Conservation (phyloP, 2,797 vertebrate species). For the Coilia nasus region DNA sequence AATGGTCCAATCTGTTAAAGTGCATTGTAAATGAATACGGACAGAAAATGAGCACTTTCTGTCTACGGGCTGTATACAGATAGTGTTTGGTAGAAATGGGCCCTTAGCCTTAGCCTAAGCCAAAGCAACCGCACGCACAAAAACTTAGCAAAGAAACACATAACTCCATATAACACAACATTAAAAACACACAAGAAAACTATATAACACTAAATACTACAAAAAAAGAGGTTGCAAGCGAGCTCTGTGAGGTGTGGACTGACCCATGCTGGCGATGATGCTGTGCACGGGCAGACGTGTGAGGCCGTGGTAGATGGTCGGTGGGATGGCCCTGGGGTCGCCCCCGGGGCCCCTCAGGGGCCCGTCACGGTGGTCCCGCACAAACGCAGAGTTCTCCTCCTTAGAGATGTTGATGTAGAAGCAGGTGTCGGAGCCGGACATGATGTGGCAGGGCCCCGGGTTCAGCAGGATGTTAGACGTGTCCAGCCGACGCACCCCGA, state of each 20-base stretch:
- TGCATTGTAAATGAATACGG: no score
- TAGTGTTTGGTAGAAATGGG: no score
- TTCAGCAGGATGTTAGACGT: constrained; percentile 83
- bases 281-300: constrained; percentile 84
- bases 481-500: constrained; percentile 79
- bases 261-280: constrained; percentile 88
- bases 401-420: constrained; percentile 88
- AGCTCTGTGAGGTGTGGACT: constrained; percentile 48
- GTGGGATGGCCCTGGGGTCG: constrained; percentile 67
- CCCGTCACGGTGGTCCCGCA: constrained; percentile 79
- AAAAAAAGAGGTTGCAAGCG: no score
- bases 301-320: constrained; percentile 81
- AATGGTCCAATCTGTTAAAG: no score
- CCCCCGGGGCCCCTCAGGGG: constrained; percentile 67
- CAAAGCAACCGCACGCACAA: background rate
- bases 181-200: no score
- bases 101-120: no score
- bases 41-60: no score
- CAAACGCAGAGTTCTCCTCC: constrained; percentile 85
- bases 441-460: constrained; percentile 83
- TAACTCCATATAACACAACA: no score
- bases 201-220: no score
- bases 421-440: constrained; percentile 81
- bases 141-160: no score
- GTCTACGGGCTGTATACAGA: no score